Evolutionary conservation across 2,113 vertebrate species (phyloP), one percentile per base, ranked within the genome.

Genomic region (Rhadina sibilatrix): DNA sequence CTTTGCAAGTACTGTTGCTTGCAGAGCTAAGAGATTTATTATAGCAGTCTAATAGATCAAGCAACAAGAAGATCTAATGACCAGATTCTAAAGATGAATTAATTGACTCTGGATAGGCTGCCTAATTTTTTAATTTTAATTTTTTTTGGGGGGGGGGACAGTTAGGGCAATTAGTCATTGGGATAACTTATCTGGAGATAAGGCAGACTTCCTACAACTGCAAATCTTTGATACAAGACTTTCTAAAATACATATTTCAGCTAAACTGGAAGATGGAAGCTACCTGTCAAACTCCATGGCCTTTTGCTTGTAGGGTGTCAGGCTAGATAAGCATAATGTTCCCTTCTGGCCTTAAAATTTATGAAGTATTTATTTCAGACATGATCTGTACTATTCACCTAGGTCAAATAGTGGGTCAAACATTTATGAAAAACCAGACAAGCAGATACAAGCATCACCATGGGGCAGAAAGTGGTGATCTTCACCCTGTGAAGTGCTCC

Each of bases 21-120:
- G 54, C 56, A 54, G 1, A 42, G 16, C 35, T 54, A 65, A 54
- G 72, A 95, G 83, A 97, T 94, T 95, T 95, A 94, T 86, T 91
- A 71, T 27, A 94, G 47, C 79, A 93, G 91, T 92, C 64, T 83
- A 68, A 77, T 66, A 90, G 82, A 94, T 93, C 85, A 94, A 74
- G 44, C 74, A 86, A 83, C 28, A 93, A 75, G 27, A 78, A 83
- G 42, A 86, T 66, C 72, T 94, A 96, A 95, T 92, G 88, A 78
- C 79, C 2, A 4, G 64, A 81, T 47, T 77, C 44, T 71, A 86
- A 74, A 92, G 11, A 15, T 83, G 85, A 75, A 93, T 90, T 91
- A 94, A 96, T 90, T 96, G 47, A 81, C 42, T 63, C 22, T 64
- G 35, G 52, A 82, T 82, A 69, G 46, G 33, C 22, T 50, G 35